Percentiles rank a stretch among this genome's conserved stretches.
phyloP scores from a whole-genome alignment of 1,140 invertebrate species.

The Drosophila takahashii region DNA sequence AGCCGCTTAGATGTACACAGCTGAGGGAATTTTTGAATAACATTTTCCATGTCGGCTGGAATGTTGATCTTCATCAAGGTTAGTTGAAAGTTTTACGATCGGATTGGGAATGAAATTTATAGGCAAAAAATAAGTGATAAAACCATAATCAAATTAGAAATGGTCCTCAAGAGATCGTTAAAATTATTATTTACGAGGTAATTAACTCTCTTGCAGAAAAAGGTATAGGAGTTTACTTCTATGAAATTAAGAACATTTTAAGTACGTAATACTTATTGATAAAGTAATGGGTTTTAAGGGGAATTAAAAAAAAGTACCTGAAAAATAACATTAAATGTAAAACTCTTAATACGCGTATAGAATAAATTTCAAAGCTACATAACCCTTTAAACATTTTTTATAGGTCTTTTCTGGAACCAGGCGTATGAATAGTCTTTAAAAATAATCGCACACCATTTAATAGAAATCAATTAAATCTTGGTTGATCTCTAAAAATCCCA shows the following conservation, averaged over 20 bases:
- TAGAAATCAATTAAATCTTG: not conserved
- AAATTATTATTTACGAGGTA: slow-evolving; percentile 25
- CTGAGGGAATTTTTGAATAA: slow-evolving; percentile 15
- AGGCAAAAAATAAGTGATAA: slow-evolving; percentile 14
- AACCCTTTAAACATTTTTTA: too few species aligned
- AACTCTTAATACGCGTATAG: too few species aligned
- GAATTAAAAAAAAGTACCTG: too few species aligned
- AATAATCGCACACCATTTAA: too few species aligned
- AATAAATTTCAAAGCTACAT: too few species aligned
- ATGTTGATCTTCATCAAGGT: slow-evolving; percentile 38
- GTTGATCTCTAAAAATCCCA: slow-evolving; percentile 10
- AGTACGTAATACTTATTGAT: too few species aligned
- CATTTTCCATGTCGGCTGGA: slow-evolving; percentile 14
- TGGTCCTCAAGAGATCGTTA: slow-evolving; percentile 9
- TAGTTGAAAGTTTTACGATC: slow-evolving; percentile 45
- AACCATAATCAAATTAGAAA: slow-evolving; percentile 30
- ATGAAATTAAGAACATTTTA: not conserved
- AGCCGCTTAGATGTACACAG: slow-evolving; percentile 14
- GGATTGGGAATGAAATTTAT: slow-evolving; percentile 23
- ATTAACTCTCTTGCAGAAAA: slow-evolving; percentile 5
- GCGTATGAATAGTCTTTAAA: too few species aligned
- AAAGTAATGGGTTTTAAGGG: too few species aligned
- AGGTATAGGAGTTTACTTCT: not conserved
- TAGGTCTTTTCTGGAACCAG: too few species aligned
- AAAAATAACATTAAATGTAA: too few species aligned